Conservation (phyloP, 2,888 invertebrate genomes). For the Antitype chi region DNA sequence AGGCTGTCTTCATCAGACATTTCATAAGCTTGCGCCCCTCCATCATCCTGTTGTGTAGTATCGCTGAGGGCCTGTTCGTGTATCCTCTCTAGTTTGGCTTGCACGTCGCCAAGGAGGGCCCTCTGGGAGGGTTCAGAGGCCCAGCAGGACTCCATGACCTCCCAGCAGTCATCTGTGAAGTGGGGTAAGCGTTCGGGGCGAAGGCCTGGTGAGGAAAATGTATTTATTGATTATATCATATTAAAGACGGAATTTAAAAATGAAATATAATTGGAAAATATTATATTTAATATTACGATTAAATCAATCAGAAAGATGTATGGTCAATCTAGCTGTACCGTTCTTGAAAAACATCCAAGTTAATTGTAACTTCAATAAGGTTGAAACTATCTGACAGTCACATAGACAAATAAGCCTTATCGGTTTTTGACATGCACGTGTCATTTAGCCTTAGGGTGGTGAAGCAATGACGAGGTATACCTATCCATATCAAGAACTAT, state of each 20-base stretch:
- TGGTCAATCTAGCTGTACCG: too few relatives aligned
- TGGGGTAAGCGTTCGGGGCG: constrained; percentile 94
- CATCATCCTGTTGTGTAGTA: constrained; percentile 35
- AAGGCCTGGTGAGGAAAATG: constrained; percentile 90
- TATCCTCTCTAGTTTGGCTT: constrained; percentile 92
- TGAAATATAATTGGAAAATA: too few relatives aligned
- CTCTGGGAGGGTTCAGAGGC: constrained; percentile 93
- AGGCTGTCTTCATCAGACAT: constrained; percentile 74
- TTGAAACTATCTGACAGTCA: not conserved
- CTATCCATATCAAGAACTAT: too few relatives aligned
- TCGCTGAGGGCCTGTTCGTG: constrained; percentile 66
- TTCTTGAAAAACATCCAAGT: not conserved
- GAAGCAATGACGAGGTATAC: too few relatives aligned
- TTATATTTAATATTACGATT: too few relatives aligned
- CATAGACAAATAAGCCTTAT: not conserved
- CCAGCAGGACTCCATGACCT: constrained; percentile 96
- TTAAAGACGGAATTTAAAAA: too few relatives aligned
- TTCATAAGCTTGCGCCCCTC: constrained; percentile 42
- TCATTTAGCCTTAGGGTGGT: not conserved
- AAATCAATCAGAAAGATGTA: too few relatives aligned
- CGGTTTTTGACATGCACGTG: not conserved
- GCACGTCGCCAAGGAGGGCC: constrained; percentile 95
- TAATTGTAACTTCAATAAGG: not conserved
- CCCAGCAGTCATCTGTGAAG: constrained; percentile 95
- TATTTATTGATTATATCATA: too few relatives aligned